Evolutionary conservation across 2,888 invertebrate genomes (phyloP), one percentile per base, ranked within the genome.

Genomic region (Eristalis intricaria): DNA sequence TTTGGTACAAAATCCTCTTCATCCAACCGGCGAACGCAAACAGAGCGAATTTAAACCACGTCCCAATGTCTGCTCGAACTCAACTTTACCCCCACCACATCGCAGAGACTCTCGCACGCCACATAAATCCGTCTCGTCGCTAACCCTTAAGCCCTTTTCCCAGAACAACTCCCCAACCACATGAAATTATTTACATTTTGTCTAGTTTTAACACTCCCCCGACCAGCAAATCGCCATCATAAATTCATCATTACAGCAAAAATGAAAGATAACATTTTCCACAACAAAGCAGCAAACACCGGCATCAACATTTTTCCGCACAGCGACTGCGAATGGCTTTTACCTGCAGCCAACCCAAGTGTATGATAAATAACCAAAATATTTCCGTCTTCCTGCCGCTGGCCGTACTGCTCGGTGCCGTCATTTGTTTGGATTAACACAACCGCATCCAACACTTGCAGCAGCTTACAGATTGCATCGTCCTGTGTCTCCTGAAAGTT

Each of bases 391-490:
- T 29, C 58, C 10, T 26, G 43, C 26, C 35, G 19, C 40, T 43
- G 2, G 13, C 23, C 60, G 13, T 29, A 13, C 19, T 64, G 61
- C 22, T 22, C 13, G 43, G 32, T 43, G 43, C 22, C 66, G 29
- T 70, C 69, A 80, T 85, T 81, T 77, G 77, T 85, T 85, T 77
- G 73, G 77, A 85, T 85, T 81, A 77, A 77, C 58, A 43, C 81
- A 23, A 81, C 73, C 69, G 60, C 77, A 81, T 81, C 69, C 81
- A 58, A 58, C 69, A 43, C 77, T 77, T 81, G 85, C 81, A 85
- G 19, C 19, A 50, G 50, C 50, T 77, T 81, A 81, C 85, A 73
- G 80, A 76, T 81, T 69, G 81, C 77, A 85, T 64, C 81, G 76
- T 77, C 43, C 69, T 43, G 77, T 70, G 73, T 65, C 66, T 70